Conservation (phyloP, 2,797 vertebrate species). For the Phrynocephalus guinanensis region DNA sequence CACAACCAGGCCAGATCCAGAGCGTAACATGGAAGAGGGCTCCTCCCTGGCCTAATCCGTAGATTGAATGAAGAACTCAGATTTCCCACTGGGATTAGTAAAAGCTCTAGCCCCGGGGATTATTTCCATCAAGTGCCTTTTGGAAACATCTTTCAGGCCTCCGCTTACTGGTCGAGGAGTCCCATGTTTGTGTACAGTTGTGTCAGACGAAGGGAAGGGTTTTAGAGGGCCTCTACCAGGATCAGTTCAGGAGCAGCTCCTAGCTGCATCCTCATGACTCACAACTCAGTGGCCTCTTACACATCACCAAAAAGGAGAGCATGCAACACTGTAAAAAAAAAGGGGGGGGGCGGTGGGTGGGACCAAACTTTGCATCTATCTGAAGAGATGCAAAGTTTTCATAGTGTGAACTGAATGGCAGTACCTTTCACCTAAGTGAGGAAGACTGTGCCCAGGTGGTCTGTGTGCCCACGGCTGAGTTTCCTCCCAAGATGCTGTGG, state of each 20-base stretch:
- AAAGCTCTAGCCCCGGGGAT: background rate
- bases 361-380: no score
- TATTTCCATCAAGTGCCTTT: slow-evolving; percentile 5
- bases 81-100: slow-evolving; percentile 27
- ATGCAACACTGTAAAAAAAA: no score
- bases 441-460: no score
- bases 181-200: background rate
- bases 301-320: no score
- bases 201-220: background rate
- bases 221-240: background rate
- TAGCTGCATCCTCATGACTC: background rate
- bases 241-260: background rate
- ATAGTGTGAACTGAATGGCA: no score
- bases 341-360: no score
- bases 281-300: no score
- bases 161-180: slow-evolving; percentile 15
- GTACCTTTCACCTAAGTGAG: no score
- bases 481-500: no score
- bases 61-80: background rate
- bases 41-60: background rate
- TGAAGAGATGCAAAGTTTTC: no score
- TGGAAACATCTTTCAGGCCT: background rate
- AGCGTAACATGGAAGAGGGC: no score
- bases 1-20: background rate
- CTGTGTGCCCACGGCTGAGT: no score